Evolutionary conservation across 2,797 vertebrate genomes (phyloP).

Genomic region (Sciurus vulgaris): DNA sequence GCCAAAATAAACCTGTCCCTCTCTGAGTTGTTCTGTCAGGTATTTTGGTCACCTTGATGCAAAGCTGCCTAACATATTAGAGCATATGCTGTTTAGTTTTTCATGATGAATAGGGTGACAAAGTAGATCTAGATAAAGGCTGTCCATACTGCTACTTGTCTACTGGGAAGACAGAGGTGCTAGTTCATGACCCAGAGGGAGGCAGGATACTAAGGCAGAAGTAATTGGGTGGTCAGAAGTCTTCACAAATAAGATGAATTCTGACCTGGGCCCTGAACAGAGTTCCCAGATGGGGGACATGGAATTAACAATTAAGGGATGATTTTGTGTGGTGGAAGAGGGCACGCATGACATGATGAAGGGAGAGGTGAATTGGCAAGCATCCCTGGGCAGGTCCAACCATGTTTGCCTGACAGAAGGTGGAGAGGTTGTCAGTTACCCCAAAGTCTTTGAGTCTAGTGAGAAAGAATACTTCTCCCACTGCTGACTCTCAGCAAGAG

Average conservation of each 20-base stretch:
- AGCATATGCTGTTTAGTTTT: too few species aligned
- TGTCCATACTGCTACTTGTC: too few species aligned
- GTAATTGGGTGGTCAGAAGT: not conserved
- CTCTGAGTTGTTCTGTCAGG: too few species aligned
- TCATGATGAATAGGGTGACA: not conserved
- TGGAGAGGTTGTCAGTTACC: not conserved
- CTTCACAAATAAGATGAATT: not conserved
- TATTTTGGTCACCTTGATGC: too few species aligned
- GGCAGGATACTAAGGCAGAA: not conserved
- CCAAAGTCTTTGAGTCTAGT: not conserved
- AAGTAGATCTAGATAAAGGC: too few species aligned
- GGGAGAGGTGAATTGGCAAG: not conserved
- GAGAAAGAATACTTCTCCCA: not conserved
- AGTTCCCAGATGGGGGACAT: not conserved
- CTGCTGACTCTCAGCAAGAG: constrained; percentile 66
- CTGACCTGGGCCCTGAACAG: not conserved
- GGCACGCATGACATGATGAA: not conserved
- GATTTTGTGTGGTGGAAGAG: not conserved
- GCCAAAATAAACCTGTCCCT: too few species aligned
- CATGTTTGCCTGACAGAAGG: not conserved
- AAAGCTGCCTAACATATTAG: too few species aligned
- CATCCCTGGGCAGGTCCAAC: not conserved
- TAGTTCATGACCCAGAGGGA: not conserved
- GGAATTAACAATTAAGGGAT: not conserved
- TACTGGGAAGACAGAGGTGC: not conserved